Percentiles rank a stretch among this genome's conserved stretches.
phyloP scores from a whole-genome alignment of 2,888 invertebrate genomes.

The Dyspetes luteomarginatus region DNA sequence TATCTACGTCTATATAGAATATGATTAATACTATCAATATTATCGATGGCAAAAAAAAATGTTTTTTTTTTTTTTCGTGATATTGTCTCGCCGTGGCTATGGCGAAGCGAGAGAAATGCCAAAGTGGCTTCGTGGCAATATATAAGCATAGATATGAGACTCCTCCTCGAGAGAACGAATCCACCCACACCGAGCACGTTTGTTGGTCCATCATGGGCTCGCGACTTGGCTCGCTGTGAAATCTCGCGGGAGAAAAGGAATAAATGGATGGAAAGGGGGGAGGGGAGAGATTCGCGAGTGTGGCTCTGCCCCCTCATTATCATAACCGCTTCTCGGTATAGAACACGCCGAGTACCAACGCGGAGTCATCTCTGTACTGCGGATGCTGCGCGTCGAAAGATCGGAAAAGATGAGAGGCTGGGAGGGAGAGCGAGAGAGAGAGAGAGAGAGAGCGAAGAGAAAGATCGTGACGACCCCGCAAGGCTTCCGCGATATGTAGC shows the following conservation, averaged over 20 bases:
- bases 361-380: slow-evolving; percentile 1
- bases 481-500: slow-evolving; percentile 17
- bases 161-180: slow-evolving; percentile 64
- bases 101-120: slow-evolving; percentile 37
- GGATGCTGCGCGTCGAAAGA: slow-evolving; percentile 50
- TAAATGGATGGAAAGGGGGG: slow-evolving; percentile 17
- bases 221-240: slow-evolving; percentile 22
- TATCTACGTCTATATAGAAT: too few species aligned
- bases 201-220: slow-evolving; percentile 42
- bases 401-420: neutral
- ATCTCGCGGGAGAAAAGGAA: slow-evolving; percentile 60
- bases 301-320: slow-evolving; percentile 71
- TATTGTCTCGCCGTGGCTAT: slow-evolving; percentile 43
- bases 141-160: slow-evolving; percentile 40
- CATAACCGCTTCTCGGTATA: slow-evolving; percentile 70
- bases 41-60: too few species aligned
- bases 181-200: slow-evolving; percentile 60
- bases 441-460: slow-evolving; percentile 15
- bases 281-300: slow-evolving; percentile 46
- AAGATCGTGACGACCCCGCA: slow-evolving; percentile 69
- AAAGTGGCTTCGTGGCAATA: neutral
- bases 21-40: too few species aligned
- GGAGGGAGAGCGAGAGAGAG: slow-evolving; percentile 43
- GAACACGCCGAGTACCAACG: slow-evolving; percentile 34
- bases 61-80: neutral